Conservation (phyloP, 2,113 vertebrate genomes). For the Petaurus breviceps region DNA sequence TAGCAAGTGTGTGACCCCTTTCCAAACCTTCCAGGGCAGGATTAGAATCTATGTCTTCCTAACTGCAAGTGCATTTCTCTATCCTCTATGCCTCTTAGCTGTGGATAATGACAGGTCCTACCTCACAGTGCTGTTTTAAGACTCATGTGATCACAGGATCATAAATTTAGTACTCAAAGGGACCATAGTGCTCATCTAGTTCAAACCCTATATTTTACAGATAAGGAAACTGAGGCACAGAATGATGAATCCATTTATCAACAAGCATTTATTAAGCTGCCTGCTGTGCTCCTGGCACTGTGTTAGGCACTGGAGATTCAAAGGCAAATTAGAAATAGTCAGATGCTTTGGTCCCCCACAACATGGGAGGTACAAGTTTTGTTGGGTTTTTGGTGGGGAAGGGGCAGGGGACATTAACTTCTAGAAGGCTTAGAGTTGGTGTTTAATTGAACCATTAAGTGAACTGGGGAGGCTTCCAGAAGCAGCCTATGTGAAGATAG, state of each 20-base stretch:
- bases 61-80: background rate
- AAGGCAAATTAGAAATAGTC: background rate
- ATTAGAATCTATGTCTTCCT: background rate
- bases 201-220: background rate
- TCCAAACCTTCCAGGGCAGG: too few relatives aligned
- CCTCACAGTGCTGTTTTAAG: background rate
- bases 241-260: background rate
- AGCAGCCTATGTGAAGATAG: rapidly evolving
- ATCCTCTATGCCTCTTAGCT: background rate
- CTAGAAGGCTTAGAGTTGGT: background rate
- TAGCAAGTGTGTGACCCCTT: background rate
- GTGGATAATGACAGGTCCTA: background rate
- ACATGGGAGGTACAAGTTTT: background rate
- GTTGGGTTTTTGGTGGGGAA: background rate
- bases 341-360: background rate
- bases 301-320: background rate
- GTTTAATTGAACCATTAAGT: background rate
- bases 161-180: background rate
- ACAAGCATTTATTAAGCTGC: too few relatives aligned
- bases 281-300: background rate
- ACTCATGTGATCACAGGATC: background rate
- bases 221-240: background rate
- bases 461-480: rapidly evolving
- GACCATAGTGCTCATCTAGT: background rate
- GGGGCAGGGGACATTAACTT: background rate